These are phyloP conservation scores for Epistrophella euchroma DNA, from an alignment of 2,888 invertebrate species.

Conservation along the genomic window DNA sequence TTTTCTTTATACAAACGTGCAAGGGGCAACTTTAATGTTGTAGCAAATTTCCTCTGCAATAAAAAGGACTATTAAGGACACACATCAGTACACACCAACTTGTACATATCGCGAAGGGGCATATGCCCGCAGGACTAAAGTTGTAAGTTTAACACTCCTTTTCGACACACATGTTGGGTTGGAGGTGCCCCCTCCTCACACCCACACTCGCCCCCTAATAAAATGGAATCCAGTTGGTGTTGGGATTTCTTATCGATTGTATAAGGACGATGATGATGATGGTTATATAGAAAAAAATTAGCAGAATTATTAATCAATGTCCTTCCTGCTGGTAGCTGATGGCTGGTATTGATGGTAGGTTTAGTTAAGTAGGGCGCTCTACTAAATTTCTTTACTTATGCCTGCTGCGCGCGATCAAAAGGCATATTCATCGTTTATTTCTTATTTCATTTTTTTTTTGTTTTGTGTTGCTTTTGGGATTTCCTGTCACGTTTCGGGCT, in stretches of 20 bases:
- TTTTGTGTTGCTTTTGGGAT: constrained; percentile 34
- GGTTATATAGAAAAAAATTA: constrained; percentile 53
- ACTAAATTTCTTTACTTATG: constrained; percentile 17
- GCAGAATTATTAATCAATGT: constrained; percentile 73
- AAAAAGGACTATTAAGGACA: constrained; percentile 49
- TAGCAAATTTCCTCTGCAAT: constrained; percentile 36
- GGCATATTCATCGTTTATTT: constrained; percentile 53
- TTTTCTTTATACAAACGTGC: constrained; percentile 27
- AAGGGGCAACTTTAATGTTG: constrained; percentile 54
- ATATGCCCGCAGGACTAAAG: constrained; percentile 47
- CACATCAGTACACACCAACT: constrained; percentile 18
- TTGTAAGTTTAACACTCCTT: constrained; percentile 58
- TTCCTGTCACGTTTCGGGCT: constrained; percentile 65
- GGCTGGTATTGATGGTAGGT: not conserved
- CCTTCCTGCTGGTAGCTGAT: constrained; percentile 36
- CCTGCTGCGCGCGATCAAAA: constrained; percentile 49
- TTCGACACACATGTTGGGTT: constrained; percentile 19
- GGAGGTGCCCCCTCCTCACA: not conserved
- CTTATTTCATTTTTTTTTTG: not conserved
- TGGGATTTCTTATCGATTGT: constrained; percentile 45
- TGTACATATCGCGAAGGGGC: constrained; percentile 36
- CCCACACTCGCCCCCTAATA: not conserved
- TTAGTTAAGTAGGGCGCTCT: not conserved
- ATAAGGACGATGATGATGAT: constrained; percentile 16
- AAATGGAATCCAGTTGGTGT: constrained; percentile 41